These are phyloP conservation scores for Chaetoderma sp. DNA, from an alignment of 2,888 invertebrate species.

Conservation along the genomic window DNA sequence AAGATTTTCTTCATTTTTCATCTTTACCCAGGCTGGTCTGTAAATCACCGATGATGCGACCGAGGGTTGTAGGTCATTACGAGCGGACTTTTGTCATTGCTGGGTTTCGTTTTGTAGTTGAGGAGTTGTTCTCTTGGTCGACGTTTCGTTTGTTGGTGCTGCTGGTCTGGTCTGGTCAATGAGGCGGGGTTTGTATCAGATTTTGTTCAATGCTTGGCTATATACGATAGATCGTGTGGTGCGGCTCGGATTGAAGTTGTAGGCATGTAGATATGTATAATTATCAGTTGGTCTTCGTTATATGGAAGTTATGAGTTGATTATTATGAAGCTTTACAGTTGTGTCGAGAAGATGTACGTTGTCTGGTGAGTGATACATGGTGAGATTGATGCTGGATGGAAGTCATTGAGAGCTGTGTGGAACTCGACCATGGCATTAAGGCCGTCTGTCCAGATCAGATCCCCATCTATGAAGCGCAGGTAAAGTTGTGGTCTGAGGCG, in stretches of 20 bases:
- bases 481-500: too few species aligned
- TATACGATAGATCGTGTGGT: neutral
- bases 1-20: too few species aligned
- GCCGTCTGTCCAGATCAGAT: neutral
- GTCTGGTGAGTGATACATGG: neutral
- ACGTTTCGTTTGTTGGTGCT: neutral
- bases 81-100: neutral
- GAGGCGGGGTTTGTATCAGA: too few species aligned
- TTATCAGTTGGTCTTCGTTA: neutral
- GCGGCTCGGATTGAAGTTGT: neutral
- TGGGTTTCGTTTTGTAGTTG: neutral
- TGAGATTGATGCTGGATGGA: neutral
- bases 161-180: too few species aligned
- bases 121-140: neutral
- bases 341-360: neutral
- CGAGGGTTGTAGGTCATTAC: neutral
- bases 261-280: neutral
- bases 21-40: too few species aligned
- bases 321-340: neutral
- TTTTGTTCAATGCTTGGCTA: too few species aligned
- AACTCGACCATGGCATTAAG: neutral
- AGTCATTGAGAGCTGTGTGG: neutral
- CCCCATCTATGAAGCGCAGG: neutral
- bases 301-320: neutral
- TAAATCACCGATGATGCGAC: too few species aligned